Conservation (phyloP, 2,797 vertebrate species). For the Gouania willdenowi region DNA sequence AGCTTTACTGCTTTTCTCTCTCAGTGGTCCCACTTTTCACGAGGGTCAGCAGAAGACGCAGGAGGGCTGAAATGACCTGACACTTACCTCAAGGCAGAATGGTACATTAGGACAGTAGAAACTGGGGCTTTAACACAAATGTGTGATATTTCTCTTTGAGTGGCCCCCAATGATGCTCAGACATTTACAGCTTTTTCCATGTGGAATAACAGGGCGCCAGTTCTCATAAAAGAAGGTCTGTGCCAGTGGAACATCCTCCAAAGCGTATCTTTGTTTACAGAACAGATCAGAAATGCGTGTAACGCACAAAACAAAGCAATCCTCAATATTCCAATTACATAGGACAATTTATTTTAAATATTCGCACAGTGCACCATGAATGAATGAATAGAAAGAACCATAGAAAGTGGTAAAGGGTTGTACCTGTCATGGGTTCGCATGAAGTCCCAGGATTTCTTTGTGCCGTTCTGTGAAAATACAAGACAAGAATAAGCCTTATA, state of each 20-base stretch:
- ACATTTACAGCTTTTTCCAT: constrained; percentile 31
- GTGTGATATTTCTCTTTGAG: constrained; percentile 51
- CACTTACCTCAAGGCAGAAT: constrained; percentile 35
- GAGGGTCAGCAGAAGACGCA: constrained; percentile 43
- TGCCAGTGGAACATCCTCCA: constrained; percentile 1
- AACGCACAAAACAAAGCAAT: no score
- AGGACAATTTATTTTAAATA: no score
- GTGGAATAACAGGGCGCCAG: constrained; percentile 20
- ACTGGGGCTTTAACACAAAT: constrained; percentile 32
- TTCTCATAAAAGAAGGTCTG: constrained; percentile 10
- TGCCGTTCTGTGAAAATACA: constrained; percentile 80
- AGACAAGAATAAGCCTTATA: constrained; percentile 19
- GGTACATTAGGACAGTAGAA: constrained; percentile 9
- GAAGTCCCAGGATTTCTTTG: constrained; percentile 90
- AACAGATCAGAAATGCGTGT: no score
- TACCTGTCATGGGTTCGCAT: constrained; percentile 93
- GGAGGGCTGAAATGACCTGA: constrained; percentile 49
- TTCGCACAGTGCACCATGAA: no score
- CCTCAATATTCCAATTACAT: no score
- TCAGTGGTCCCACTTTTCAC: constrained; percentile 49
- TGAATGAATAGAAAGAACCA: no score
- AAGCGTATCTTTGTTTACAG: background rate
- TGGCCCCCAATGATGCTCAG: constrained; percentile 11
- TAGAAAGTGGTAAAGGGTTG: constrained; percentile 18
- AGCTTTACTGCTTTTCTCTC: constrained; percentile 49